These are phyloP conservation scores for Aramus guarauna DNA, from an alignment of 2,113 vertebrate species.

Conservation along the genomic window DNA sequence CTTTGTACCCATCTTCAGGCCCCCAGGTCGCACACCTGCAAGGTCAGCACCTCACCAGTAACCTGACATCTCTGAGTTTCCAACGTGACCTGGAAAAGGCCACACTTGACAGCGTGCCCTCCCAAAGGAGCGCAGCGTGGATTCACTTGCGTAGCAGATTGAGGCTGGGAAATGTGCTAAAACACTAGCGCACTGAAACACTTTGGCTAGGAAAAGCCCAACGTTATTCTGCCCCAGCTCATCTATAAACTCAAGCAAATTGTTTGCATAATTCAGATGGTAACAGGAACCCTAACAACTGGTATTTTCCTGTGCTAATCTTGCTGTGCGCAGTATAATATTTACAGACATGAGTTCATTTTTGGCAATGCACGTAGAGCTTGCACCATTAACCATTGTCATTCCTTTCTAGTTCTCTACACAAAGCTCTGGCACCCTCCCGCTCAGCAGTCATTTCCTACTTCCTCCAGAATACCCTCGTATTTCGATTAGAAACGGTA, in stretches of 20 bases:
- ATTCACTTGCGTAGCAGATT: not conserved
- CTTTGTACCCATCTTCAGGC: not conserved
- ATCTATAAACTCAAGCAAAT: constrained; percentile 10
- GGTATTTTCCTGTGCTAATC: constrained; percentile 16
- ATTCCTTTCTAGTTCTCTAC: not conserved
- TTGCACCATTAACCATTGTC: not conserved
- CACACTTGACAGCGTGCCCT: not conserved
- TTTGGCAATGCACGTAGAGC: not conserved
- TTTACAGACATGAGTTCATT: constrained; percentile 33
- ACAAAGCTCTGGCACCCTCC: not conserved
- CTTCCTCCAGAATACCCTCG: not conserved
- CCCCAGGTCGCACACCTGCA: not conserved
- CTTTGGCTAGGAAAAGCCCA: not conserved
- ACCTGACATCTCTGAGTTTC: not conserved
- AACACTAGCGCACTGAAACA: not conserved
- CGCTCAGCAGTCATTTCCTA: not conserved
- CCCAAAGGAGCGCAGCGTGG: not conserved
- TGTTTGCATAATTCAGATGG: constrained; percentile 23
- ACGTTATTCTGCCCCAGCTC: not conserved
- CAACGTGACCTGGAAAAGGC: not conserved
- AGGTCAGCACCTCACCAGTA: not conserved
- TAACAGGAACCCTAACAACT: constrained; percentile 20
- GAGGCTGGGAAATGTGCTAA: not conserved
- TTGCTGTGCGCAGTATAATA: not conserved
- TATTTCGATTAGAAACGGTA: not conserved